A percentile compares a stretch with the other conserved stretches of the same genome.
These are phyloP conservation scores for Danio albolineatus DNA, from an alignment of 2,797 vertebrate genomes.

Conservation along the genomic window DNA sequence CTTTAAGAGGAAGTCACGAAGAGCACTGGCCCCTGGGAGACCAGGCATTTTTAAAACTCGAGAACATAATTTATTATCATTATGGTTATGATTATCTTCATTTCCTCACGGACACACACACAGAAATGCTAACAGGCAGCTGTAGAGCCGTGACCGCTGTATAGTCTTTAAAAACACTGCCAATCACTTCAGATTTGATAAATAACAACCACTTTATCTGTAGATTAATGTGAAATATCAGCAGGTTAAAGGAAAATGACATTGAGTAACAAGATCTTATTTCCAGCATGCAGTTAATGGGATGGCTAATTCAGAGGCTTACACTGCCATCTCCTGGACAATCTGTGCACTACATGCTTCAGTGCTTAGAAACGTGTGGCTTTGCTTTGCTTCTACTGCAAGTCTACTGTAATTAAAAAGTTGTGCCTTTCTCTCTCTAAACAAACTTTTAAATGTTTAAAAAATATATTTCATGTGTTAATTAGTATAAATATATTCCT, in stretches of 20 bases:
- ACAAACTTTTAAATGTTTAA: too few species aligned
- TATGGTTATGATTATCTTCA: slow-evolving; percentile 59
- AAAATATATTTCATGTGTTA: too few species aligned
- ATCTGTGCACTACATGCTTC: background rate
- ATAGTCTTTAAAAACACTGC: slow-evolving; percentile 49
- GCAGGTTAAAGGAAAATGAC: slow-evolving; percentile 57
- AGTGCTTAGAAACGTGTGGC: too few species aligned
- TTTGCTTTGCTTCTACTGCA: too few species aligned
- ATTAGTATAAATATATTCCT: too few species aligned
- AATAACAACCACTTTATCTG: slow-evolving; percentile 48
- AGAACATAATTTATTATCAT: slow-evolving; percentile 60
- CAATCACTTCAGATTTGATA: slow-evolving; percentile 54
- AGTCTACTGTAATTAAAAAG: too few species aligned
- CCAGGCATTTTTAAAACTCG: slow-evolving; percentile 48
- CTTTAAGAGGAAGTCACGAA: slow-evolving; percentile 80
- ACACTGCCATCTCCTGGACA: slow-evolving; percentile 76
- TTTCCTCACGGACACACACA: slow-evolving; percentile 55
- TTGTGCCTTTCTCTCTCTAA: too few species aligned
- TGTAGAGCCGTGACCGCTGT: slow-evolving; percentile 50
- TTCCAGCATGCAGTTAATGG: slow-evolving; percentile 30
- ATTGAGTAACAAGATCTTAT: slow-evolving; percentile 53
- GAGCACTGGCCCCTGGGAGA: slow-evolving; percentile 74
- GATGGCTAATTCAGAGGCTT: slow-evolving; percentile 60
- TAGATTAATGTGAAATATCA: slow-evolving; percentile 50
- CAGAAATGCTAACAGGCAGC: slow-evolving; percentile 52